Evolutionary conservation across 2,888 invertebrate genomes (phyloP).

Genomic region (Drosophila monieri): DNA sequence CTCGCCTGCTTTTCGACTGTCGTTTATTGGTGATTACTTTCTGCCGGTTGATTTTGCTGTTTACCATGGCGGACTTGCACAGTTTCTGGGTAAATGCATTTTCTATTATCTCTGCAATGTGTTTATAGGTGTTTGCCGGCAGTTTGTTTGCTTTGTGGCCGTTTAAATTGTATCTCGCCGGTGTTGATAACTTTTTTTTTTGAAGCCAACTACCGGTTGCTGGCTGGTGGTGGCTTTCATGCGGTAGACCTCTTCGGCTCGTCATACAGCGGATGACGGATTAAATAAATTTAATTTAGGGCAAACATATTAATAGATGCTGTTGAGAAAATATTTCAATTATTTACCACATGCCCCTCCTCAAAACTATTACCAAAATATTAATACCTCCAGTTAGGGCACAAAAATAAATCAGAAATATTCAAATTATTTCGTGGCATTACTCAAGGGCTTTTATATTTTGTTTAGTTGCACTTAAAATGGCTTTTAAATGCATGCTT

Average conservation of each 20-base stretch:
- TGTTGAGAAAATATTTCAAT: background rate
- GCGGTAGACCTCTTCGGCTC: background rate
- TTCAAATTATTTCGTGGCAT: background rate
- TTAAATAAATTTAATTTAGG: background rate
- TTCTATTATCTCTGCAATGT: conserved; percentile 29
- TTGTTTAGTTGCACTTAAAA: conserved; percentile 1
- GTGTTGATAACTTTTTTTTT: conserved; percentile 3
- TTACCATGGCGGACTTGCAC: conserved; percentile 23
- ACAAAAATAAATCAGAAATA: background rate
- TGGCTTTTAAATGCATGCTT: background rate
- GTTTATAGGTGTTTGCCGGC: conserved; percentile 5
- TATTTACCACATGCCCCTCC: background rate
- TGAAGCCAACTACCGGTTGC: background rate
- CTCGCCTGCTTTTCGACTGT: conserved; percentile 39
- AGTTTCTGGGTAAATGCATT: conserved; percentile 21
- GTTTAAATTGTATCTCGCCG: background rate
- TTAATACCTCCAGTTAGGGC: background rate
- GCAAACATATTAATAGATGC: background rate
- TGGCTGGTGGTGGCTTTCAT: background rate
- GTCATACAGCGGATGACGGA: background rate
- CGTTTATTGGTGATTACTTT: conserved; percentile 53
- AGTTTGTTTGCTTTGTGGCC: background rate
- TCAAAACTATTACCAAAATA: background rate
- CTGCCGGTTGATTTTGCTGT: conserved; percentile 42
- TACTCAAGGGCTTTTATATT: background rate